These are phyloP conservation scores for Lycorma delicatula DNA, from an alignment of 1,140 invertebrate genomes.

Conservation along the genomic window DNA sequence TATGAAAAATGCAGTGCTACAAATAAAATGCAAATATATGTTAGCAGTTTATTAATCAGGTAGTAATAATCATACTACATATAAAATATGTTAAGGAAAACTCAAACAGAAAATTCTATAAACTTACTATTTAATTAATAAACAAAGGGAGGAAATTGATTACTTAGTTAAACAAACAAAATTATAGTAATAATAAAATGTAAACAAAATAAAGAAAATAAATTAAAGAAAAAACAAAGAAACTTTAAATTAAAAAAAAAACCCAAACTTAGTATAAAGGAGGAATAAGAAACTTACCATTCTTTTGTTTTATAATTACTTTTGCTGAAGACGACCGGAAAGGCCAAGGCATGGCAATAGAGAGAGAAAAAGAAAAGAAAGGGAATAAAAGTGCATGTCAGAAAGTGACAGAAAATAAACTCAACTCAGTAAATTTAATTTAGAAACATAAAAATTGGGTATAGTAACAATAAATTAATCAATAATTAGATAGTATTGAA, in stretches of 20 bases:
- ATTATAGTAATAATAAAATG: slow-evolving; percentile 14
- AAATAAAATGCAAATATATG: too few relatives aligned
- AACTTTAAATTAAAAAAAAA: slow-evolving; percentile 13
- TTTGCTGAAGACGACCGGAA: slow-evolving; percentile 46
- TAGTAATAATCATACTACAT: too few relatives aligned
- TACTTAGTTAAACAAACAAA: slow-evolving; percentile 7
- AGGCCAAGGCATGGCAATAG: slow-evolving; percentile 29
- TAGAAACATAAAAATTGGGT: too few relatives aligned
- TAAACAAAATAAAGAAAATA: slow-evolving; percentile 22
- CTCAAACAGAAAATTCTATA: neutral
- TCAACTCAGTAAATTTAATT: slow-evolving; percentile 18
- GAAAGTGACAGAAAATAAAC: slow-evolving; percentile 22
- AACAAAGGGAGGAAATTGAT: neutral
- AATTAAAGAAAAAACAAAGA: slow-evolving; percentile 31
- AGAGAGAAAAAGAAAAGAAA: slow-evolving; percentile 27
- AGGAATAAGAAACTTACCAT: slow-evolving; percentile 42
- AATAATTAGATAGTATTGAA: too few relatives aligned
- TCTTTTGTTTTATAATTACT: slow-evolving; percentile 48
- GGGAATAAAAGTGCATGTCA: slow-evolving; percentile 30
- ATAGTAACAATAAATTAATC: too few relatives aligned
- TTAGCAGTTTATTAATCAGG: too few relatives aligned
- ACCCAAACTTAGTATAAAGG: slow-evolving; percentile 19
- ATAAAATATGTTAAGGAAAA: too few relatives aligned
- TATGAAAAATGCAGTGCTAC: too few relatives aligned
- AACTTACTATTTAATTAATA: neutral